These are phyloP conservation scores for Melanogrammus aeglefinus DNA, from an alignment of 2,797 vertebrate genomes.

Conservation along the genomic window DNA sequence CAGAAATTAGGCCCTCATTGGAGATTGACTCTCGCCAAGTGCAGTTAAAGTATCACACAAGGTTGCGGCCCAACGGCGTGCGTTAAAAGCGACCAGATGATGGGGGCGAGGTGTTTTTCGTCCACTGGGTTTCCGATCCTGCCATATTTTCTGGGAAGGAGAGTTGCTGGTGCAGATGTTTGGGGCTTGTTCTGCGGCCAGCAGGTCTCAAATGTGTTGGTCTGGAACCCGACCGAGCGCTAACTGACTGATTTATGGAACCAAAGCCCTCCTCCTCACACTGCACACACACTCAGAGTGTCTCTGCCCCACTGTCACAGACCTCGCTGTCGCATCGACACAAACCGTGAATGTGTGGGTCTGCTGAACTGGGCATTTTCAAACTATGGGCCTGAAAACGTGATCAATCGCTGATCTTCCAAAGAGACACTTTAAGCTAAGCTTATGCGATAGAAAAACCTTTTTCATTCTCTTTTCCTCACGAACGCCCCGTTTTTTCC, in stretches of 20 bases:
- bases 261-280: slow-evolving; percentile 30
- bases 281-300: slow-evolving; percentile 2
- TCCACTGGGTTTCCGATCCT: slow-evolving; percentile 42
- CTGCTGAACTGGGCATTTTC: slow-evolving; percentile 16
- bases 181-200: slow-evolving; percentile 37
- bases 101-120: slow-evolving; percentile 46
- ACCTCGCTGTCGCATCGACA: slow-evolving; percentile 27
- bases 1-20: slow-evolving; percentile 43
- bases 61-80: slow-evolving; percentile 34
- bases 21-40: slow-evolving; percentile 36
- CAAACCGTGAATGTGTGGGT: slow-evolving; percentile 27
- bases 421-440: background rate
- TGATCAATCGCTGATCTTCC: background rate
- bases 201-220: slow-evolving; percentile 40
- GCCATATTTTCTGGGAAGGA: slow-evolving; percentile 44
- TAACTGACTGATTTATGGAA: slow-evolving; percentile 31
- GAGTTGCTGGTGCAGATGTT: slow-evolving; percentile 57
- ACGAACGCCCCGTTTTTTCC: slow-evolving; percentile 27
- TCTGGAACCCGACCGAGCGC: slow-evolving; percentile 26
- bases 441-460: background rate
- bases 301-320: slow-evolving; percentile 23
- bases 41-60: slow-evolving; percentile 52
- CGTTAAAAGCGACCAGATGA: slow-evolving; percentile 69
- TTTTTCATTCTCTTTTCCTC: background rate
- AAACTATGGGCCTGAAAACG: slow-evolving; percentile 20